Evolutionary conservation across 37 sponge, comb jelly and placozoan genomes (phyloP), one percentile per base, ranked within the genome.

Genomic region (Aphrocallistes beatrix): DNA sequence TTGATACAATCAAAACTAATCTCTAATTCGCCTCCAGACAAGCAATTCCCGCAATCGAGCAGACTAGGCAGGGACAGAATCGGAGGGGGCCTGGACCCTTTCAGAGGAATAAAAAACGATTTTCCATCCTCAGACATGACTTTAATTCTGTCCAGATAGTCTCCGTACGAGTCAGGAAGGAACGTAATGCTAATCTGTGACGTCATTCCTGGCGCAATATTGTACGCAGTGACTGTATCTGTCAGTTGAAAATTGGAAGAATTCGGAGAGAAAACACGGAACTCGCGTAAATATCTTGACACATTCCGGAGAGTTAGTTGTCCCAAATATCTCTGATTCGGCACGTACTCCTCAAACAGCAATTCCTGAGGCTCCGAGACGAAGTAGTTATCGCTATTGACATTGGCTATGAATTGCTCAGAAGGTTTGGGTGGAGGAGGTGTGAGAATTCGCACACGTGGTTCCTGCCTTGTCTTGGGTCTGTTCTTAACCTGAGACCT

Each of bases 191-290:
- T 32, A 19, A 60, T 60, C n/a, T 19, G 21, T 60, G 75, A 60
- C 8, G 75, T 60, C 75, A 60, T 60, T 32, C 75, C 75, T 19
- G 75, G 75, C 34, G 75, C 75, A 60, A 60, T 60, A 60, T 60
- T 60, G 3, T 25, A 60, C 25, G 10, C 34, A 21, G 75, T 3
- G 10, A 6, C 34, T 60, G 10, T 1, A 8, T 60, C 75, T 25
- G 75, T 28, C 17, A 60, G 21, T 19, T 6, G 3, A 28, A 60
- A 60, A 28, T 32, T 25, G 10, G 10, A 8, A 3, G 75, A 25
- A 25, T 60, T 60, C 3, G 75, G 75, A 32, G 75, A 6, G 34
- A 60, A 60, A 60, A 60, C n/a, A 28, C 75, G 75, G n/a, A 60
- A 60, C n/a, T 60, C 75, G 10, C 75, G 25, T 6, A 60, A 25